phyloP scores from a whole-genome alignment of 2,797 vertebrate species.

The Onychomys leucogaster region DNA sequence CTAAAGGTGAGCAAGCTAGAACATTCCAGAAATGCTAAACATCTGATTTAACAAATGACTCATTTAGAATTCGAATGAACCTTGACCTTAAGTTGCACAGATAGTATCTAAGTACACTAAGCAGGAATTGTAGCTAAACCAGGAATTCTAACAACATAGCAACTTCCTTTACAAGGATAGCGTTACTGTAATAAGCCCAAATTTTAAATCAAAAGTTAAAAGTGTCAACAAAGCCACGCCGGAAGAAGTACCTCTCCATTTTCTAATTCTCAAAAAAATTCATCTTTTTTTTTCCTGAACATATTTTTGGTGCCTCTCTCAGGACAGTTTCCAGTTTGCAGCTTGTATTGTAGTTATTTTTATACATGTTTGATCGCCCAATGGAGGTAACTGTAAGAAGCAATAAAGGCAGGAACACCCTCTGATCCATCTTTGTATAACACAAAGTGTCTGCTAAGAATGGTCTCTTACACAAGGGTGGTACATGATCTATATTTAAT shows the following conservation, averaged over 20 bases:
- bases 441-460: slow-evolving; percentile 56
- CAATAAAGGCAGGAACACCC: background rate
- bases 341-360: slow-evolving; percentile 64
- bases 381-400: slow-evolving; percentile 39
- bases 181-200: slow-evolving; percentile 22
- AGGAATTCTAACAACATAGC: slow-evolving; percentile 45
- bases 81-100: slow-evolving; percentile 23
- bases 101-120: slow-evolving; percentile 1
- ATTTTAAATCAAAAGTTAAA: slow-evolving; percentile 66
- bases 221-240: slow-evolving; percentile 41
- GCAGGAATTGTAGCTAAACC: slow-evolving; percentile 36
- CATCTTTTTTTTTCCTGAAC: slow-evolving; percentile 43
- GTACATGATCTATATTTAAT: slow-evolving; percentile 42
- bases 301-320: slow-evolving; percentile 59
- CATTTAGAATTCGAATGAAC: slow-evolving; percentile 39
- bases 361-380: slow-evolving; percentile 57
- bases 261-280: slow-evolving; percentile 65
- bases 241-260: slow-evolving; percentile 67
- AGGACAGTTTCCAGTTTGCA: slow-evolving; percentile 53
- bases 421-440: slow-evolving; percentile 43
- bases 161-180: slow-evolving; percentile 39
- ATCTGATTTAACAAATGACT: slow-evolving; percentile 53
- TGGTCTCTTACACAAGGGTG: slow-evolving; percentile 4
- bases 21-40: slow-evolving; percentile 49
- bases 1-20: slow-evolving; percentile 22